Percentiles rank a stretch among this genome's conserved stretches.
Evolutionary conservation across 1,140 invertebrate species (phyloP).

Genomic region (Drosophila lacteicornis): DNA sequence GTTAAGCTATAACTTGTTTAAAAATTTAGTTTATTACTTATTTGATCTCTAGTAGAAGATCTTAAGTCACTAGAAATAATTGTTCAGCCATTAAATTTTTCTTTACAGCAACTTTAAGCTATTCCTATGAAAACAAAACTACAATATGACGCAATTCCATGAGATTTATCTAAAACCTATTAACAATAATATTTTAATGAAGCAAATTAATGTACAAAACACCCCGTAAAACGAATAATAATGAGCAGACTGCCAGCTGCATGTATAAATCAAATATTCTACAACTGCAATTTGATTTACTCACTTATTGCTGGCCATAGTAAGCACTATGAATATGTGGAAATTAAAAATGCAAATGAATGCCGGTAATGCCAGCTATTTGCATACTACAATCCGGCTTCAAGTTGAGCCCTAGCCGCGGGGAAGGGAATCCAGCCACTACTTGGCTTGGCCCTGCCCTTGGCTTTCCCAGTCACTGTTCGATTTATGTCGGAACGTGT

Average conservation of each 20-base stretch:
- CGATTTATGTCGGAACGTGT: conserved; percentile 52
- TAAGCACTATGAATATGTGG: neutral
- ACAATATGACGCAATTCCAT: neutral
- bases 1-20: neutral
- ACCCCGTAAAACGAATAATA: conserved; percentile 3
- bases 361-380: conserved; percentile 31
- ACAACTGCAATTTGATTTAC: conserved; percentile 27
- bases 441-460: conserved; percentile 32
- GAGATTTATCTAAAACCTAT: neutral
- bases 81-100: neutral
- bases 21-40: fast-evolving
- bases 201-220: conserved; percentile 23
- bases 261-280: conserved; percentile 23
- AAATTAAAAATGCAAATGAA: conserved; percentile 51
- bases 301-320: neutral
- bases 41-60: neutral
- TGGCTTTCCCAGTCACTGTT: conserved; percentile 20
- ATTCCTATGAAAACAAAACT: too few species aligned
- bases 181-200: neutral
- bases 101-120: neutral
- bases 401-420: neutral
- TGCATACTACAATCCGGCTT: conserved; percentile 16
- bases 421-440: neutral
- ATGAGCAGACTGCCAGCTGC: neutral
- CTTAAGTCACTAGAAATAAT: neutral